phyloP scores from a whole-genome alignment of 2,888 invertebrate species.

The Deroplatys truncata region DNA sequence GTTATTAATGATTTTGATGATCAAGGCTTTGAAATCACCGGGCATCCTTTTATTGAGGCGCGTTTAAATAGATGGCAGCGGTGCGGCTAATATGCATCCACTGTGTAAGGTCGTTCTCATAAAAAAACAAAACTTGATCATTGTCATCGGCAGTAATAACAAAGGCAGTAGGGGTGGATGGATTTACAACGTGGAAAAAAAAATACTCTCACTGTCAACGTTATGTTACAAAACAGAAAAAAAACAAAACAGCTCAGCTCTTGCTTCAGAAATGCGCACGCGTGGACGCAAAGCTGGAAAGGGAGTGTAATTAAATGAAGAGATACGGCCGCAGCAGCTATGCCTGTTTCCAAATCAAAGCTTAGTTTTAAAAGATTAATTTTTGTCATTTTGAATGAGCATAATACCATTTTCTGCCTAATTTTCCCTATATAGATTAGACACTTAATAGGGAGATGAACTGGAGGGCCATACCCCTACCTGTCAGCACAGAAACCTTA shows the following conservation, averaged over 20 bases:
- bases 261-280: neutral
- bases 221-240: neutral
- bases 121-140: constrained; percentile 6
- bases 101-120: constrained; percentile 1
- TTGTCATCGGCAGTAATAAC: neutral
- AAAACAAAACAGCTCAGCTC: neutral
- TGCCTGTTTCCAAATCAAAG: too few relatives aligned
- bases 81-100: neutral
- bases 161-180: neutral
- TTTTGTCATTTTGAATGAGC: too few relatives aligned
- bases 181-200: neutral
- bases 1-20: neutral
- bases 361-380: too few relatives aligned
- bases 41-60: neutral
- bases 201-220: neutral
- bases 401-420: too few relatives aligned
- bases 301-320: too few relatives aligned
- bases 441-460: too few relatives aligned
- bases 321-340: too few relatives aligned
- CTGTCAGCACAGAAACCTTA: too few relatives aligned
- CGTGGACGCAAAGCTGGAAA: too few relatives aligned
- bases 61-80: neutral
- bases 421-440: too few relatives aligned
- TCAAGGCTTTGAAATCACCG: neutral
- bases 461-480: too few relatives aligned